phyloP scores from a whole-genome alignment of 2,113 vertebrate genomes.

The Physeter macrocephalus region DNA sequence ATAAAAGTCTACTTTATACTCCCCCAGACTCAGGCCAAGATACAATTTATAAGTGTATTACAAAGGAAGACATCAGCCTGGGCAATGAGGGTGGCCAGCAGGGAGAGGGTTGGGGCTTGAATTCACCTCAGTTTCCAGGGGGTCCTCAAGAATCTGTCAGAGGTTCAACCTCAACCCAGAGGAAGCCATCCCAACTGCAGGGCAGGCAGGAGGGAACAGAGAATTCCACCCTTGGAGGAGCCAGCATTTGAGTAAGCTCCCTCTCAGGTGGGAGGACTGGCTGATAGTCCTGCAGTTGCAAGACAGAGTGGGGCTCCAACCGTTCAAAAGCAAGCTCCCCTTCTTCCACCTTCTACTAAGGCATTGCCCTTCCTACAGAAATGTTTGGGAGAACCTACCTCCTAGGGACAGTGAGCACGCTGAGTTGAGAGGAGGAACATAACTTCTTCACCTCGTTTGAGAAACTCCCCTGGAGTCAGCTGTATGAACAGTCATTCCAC shows the following conservation, averaged over 20 bases:
- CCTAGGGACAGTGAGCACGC: background rate
- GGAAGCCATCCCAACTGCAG: background rate
- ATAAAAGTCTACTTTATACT: background rate
- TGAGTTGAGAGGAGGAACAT: background rate
- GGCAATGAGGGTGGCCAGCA: background rate
- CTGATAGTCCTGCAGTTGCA: background rate
- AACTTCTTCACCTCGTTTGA: background rate
- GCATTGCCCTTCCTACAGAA: background rate
- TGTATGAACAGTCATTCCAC: background rate
- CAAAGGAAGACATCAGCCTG: background rate
- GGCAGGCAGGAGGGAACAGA: background rate
- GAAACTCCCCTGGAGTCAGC: background rate
- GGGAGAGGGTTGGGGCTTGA: background rate
- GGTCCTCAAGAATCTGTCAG: background rate
- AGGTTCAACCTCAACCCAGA: background rate
- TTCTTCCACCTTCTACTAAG: background rate
- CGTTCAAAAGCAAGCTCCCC: background rate
- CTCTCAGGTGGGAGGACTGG: accelerated
- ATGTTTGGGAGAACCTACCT: background rate
- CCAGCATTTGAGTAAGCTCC: background rate
- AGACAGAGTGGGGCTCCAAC: background rate
- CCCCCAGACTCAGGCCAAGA: background rate
- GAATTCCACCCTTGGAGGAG: background rate
- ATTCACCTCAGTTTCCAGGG: background rate
- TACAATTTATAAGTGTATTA: background rate